phyloP scores from a whole-genome alignment of 2,797 vertebrate genomes.

The Betta splendens region DNA sequence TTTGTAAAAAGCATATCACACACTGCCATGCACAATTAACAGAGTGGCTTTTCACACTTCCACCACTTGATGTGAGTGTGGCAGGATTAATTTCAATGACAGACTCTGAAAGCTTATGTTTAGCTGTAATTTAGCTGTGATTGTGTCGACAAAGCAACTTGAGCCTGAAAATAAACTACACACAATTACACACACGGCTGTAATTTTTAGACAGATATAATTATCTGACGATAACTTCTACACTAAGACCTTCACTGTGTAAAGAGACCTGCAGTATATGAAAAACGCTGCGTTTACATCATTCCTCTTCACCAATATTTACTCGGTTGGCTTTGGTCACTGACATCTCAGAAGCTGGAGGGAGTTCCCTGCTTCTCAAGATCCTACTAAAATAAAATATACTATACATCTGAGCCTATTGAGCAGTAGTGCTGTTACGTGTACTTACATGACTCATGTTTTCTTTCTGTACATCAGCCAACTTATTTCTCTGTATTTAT shows the following conservation, averaged over 20 bases:
- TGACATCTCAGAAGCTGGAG: slow-evolving; percentile 26
- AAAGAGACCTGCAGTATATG: background rate
- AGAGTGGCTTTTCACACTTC: slow-evolving; percentile 38
- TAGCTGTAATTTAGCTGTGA: slow-evolving; percentile 18
- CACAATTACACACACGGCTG: no score
- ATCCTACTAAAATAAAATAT: slow-evolving; percentile 7
- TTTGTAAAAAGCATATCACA: slow-evolving; percentile 42
- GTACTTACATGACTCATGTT: slow-evolving; percentile 11
- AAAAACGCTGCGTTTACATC: slow-evolving; percentile 36
- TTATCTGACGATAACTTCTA: no score
- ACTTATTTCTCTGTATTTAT: background rate
- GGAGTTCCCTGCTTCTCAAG: slow-evolving; percentile 18
- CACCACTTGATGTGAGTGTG: slow-evolving; percentile 35
- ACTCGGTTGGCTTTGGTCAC: slow-evolving; percentile 22
- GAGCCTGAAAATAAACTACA: background rate
- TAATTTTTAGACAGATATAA: no score
- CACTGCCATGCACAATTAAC: slow-evolving; percentile 46
- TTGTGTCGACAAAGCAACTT: slow-evolving; percentile 32
- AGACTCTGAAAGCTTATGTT: slow-evolving; percentile 37
- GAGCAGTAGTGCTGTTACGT: slow-evolving; percentile 5
- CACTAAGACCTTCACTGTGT: slow-evolving; percentile 14
- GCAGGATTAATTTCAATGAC: slow-evolving; percentile 47
- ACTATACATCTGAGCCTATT: slow-evolving; percentile 11
- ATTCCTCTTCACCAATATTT: slow-evolving; percentile 29
- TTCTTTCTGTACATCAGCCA: slow-evolving; percentile 35